These are phyloP conservation scores for Labia minor DNA, from an alignment of 2,888 invertebrate species.

Conservation along the genomic window DNA sequence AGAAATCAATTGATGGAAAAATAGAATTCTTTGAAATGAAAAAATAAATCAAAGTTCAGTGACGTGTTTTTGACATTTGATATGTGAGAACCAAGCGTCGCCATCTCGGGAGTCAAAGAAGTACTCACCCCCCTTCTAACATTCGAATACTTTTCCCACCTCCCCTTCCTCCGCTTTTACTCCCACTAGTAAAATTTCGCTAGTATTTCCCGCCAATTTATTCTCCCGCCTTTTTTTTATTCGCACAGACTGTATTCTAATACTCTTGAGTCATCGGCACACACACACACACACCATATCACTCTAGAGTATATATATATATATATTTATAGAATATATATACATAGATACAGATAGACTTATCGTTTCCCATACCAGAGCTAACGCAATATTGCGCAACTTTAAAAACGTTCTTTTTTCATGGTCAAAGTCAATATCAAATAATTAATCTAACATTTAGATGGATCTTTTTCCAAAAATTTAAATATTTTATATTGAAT, in stretches of 20 bases:
- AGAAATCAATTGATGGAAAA: too few species aligned
- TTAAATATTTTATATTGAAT: too few species aligned
- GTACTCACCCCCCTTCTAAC: not conserved
- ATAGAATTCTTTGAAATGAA: not conserved
- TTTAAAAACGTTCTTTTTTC: not conserved
- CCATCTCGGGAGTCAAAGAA: not conserved
- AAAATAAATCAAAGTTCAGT: not conserved
- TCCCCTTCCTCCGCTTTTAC: too few species aligned
- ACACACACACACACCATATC: not conserved
- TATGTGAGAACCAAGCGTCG: not conserved
- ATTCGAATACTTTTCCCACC: not conserved
- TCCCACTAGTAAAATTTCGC: too few species aligned
- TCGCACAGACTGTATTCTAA: not conserved
- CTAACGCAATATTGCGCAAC: not conserved
- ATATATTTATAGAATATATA: too few species aligned
- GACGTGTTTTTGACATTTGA: not conserved
- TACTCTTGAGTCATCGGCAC: not conserved
- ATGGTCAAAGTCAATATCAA: not conserved
- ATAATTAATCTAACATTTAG: too few species aligned
- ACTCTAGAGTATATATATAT: too few species aligned
- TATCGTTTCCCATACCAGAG: not conserved
- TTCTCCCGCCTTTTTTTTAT: not conserved
- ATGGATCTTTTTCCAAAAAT: too few species aligned
- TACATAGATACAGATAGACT: not conserved
- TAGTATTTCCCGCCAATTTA: not conserved